Conservation (phyloP, 1,140 invertebrate genomes). For the Hydropsyche tenuis region DNA sequence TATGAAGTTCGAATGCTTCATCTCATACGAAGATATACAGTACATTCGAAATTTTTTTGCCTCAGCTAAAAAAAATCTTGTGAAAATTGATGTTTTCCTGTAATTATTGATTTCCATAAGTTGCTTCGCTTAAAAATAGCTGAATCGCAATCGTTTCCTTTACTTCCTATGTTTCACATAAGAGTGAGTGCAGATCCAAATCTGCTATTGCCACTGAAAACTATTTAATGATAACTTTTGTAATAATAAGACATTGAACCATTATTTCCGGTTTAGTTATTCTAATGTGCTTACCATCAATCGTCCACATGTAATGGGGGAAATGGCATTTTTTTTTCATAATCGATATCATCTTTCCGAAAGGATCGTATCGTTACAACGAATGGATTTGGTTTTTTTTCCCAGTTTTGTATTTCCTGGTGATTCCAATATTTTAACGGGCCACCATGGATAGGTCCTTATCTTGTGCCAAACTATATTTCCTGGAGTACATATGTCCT, state of each 20-base stretch:
- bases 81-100: slow-evolving; percentile 14
- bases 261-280: slow-evolving; percentile 44
- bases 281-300: slow-evolving; percentile 52
- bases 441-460: no score
- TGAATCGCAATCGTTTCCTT: slow-evolving; percentile 55
- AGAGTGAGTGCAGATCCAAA: slow-evolving; percentile 55
- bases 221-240: slow-evolving; percentile 55
- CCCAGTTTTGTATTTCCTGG: no score
- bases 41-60: neutral
- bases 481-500: no score
- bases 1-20: slow-evolving; percentile 30
- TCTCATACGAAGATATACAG: slow-evolving; percentile 32
- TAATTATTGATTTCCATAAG: slow-evolving; percentile 3
- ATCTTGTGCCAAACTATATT: no score
- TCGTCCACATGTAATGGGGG: slow-evolving; percentile 54
- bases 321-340: slow-evolving; percentile 49
- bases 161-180: slow-evolving; percentile 55
- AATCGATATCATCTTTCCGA: no score
- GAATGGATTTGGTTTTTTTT: no score
- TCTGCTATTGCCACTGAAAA: slow-evolving; percentile 54
- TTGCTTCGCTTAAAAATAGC: slow-evolving; percentile 52
- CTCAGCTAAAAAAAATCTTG: slow-evolving; percentile 4
- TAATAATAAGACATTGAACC: slow-evolving; percentile 58
- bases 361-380: no score
- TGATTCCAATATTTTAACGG: no score